A percentile compares a stretch with the other conserved stretches of the same genome.
Conservation (phyloP, 1,140 invertebrate genomes). For the Trypoxylus dichotomus region DNA sequence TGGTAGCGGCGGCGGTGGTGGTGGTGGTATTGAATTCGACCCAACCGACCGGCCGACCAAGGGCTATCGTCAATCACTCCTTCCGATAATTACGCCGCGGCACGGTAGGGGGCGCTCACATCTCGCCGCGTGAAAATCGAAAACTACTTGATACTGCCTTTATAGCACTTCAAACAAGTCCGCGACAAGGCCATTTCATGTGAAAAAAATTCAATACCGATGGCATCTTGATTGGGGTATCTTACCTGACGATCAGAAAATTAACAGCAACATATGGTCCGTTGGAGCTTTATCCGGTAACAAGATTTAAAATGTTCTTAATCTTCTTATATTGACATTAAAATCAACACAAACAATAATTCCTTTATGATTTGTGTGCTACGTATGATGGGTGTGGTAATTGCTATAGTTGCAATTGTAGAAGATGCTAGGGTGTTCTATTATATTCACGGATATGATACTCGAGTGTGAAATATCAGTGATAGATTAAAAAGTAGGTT, state of each 20-base stretch:
- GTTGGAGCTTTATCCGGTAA: neutral
- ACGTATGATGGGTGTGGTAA: too few species aligned
- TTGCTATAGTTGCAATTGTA: too few species aligned
- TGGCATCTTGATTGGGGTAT: constrained; percentile 28
- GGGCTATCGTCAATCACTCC: constrained; percentile 39
- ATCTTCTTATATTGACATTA: neutral
- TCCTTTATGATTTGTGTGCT: too few species aligned
- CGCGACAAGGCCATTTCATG: constrained; percentile 30
- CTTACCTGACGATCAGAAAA: constrained; percentile 30
- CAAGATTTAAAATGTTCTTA: neutral
- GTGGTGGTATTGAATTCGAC: constrained; percentile 1
- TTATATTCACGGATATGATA: too few species aligned
- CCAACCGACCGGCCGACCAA: constrained; percentile 23
- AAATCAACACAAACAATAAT: too few species aligned
- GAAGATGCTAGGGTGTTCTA: too few species aligned
- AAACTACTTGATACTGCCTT: constrained; percentile 40
- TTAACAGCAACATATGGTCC: constrained; percentile 22
- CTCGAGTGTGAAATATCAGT: too few species aligned
- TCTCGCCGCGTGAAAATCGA: constrained; percentile 39
- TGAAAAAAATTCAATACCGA: constrained; percentile 33
- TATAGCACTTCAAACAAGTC: constrained; percentile 28
- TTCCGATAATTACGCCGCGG: constrained; percentile 37
- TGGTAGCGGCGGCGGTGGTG: neutral
- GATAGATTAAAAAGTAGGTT: too few species aligned
- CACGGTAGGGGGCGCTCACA: constrained; percentile 31